phyloP scores from a whole-genome alignment of 2,797 vertebrate genomes.

The Oreochromis mossambicus region DNA sequence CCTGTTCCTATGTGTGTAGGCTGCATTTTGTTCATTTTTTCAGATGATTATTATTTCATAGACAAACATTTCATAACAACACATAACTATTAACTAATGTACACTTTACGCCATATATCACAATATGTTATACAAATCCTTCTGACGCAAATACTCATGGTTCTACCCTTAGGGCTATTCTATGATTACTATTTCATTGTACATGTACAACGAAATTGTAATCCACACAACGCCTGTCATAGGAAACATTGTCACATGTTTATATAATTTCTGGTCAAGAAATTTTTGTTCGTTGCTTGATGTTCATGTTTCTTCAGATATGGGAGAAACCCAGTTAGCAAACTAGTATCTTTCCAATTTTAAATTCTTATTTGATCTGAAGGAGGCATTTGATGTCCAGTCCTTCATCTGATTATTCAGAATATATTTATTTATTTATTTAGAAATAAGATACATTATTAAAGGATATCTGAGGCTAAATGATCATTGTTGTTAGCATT shows the following conservation, averaged over 20 bases:
- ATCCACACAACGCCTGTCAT: neutral
- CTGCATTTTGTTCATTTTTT: neutral
- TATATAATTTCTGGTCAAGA: neutral
- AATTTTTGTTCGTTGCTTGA: neutral
- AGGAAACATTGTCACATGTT: neutral
- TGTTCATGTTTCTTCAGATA: neutral
- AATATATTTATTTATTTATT: neutral
- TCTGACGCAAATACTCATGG: neutral
- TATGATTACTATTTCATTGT: neutral
- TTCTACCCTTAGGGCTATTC: neutral
- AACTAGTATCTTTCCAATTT: neutral
- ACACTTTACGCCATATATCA: neutral
- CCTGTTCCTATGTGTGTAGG: neutral
- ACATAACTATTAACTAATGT: neutral
- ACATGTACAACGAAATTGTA: neutral
- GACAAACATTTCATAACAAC: neutral
- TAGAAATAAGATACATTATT: neutral
- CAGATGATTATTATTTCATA: neutral
- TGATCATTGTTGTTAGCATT: neutral
- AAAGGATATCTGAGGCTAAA: neutral
- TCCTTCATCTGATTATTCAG: neutral
- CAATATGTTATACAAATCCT: neutral
- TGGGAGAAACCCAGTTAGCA: neutral
- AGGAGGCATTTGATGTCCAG: neutral
- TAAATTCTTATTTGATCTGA: neutral